A percentile compares a stretch with the other conserved stretches of the same genome.
These are phyloP conservation scores for Pteronotus mesoamericanus DNA, from an alignment of 2,797 vertebrate species.

Conservation along the genomic window DNA sequence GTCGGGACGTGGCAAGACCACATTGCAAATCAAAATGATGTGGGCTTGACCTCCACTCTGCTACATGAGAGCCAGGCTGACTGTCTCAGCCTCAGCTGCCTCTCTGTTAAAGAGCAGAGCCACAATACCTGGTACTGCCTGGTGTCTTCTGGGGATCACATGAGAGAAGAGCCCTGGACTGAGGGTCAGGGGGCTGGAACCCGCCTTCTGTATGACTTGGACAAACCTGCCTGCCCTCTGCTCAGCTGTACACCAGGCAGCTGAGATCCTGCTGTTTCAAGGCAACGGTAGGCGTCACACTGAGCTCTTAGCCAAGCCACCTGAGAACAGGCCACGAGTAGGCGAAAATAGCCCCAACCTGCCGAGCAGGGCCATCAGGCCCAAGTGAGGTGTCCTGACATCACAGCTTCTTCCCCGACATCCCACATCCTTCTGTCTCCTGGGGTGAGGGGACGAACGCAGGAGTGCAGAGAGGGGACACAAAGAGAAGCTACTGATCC, in stretches of 20 bases:
- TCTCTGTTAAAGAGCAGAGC: background rate
- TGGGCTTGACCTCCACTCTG: background rate
- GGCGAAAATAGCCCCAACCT: background rate
- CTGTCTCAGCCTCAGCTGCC: background rate
- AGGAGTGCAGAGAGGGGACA: rapidly evolving
- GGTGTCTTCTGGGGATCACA: background rate
- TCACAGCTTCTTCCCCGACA: background rate
- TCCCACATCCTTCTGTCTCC: background rate
- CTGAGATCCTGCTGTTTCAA: background rate
- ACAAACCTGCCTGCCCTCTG: background rate
- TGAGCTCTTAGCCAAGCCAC: background rate
- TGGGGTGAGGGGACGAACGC: background rate
- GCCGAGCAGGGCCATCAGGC: background rate
- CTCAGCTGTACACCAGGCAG: background rate
- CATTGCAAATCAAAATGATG: background rate
- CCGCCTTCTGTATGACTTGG: background rate
- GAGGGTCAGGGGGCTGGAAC: background rate
- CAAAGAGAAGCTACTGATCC: background rate
- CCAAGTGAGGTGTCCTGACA: background rate
- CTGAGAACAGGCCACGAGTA: background rate
- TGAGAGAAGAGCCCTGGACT: background rate
- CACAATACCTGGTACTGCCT: background rate
- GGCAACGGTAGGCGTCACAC: background rate
- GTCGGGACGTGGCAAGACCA: background rate
- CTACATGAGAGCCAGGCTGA: background rate